These are phyloP conservation scores for Sisor rabdophorus DNA, from an alignment of 2,113 vertebrate genomes.

Conservation along the genomic window DNA sequence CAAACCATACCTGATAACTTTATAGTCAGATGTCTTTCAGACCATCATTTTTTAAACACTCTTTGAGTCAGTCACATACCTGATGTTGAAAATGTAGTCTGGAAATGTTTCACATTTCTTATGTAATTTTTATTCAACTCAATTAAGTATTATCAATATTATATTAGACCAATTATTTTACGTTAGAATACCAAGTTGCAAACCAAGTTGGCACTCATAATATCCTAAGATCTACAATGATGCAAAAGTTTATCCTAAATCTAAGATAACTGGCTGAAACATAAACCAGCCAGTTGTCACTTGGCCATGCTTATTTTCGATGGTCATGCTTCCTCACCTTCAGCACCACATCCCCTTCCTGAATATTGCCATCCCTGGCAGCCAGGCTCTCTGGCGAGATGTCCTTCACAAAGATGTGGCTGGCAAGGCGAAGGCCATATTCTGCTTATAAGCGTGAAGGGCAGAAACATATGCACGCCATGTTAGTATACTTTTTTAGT, in stretches of 20 bases:
- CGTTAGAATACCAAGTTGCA: neutral
- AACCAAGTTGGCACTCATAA: neutral
- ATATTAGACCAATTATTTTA: no score
- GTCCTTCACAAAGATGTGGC: slow-evolving; percentile 99
- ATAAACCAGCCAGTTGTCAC: no score
- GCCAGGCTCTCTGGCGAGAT: slow-evolving; percentile 98
- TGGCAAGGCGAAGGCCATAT: slow-evolving; percentile 96
- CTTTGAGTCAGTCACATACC: no score
- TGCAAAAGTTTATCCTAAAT: neutral
- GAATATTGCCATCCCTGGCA: slow-evolving; percentile 96
- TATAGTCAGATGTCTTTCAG: no score
- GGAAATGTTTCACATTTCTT: no score
- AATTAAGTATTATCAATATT: no score
- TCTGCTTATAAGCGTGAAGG: slow-evolving; percentile 79
- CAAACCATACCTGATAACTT: no score
- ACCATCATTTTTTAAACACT: no score
- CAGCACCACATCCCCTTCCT: slow-evolving; percentile 96
- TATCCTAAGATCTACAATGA: no score
- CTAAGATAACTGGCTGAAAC: neutral
- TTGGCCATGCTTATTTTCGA: neutral
- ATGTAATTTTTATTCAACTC: no score
- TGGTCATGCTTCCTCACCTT: slow-evolving; percentile 77
- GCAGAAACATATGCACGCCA: slow-evolving; percentile 63
- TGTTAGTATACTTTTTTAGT: slow-evolving; percentile 60
- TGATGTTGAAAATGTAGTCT: no score